A percentile compares a stretch with the other conserved stretches of the same genome.
Evolutionary conservation across 2,797 vertebrate genomes (phyloP).

Genomic region (Myotis daubentonii): DNA sequence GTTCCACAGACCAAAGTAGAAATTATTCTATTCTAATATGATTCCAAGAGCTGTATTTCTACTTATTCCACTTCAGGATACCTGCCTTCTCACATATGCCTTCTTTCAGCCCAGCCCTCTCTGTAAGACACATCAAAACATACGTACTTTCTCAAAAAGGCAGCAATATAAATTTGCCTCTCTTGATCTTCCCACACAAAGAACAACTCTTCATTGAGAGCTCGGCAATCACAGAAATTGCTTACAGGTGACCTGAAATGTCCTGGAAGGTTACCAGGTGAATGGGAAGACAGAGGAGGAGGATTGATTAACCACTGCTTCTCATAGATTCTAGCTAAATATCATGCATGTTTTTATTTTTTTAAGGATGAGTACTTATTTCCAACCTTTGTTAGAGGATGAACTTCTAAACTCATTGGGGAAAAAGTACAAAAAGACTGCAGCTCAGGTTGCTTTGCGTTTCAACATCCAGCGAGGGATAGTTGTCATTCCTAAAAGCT

Average conservation of each 20-base stretch:
- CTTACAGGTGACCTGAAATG: background rate
- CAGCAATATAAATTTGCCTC: background rate
- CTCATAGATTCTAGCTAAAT: background rate
- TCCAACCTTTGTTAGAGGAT: constrained; percentile 92
- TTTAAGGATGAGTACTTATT: constrained; percentile 78
- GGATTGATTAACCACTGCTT: background rate
- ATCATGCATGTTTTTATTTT: background rate
- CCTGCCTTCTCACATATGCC: background rate
- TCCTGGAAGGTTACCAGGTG: background rate
- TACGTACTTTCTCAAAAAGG: background rate
- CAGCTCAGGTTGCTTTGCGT: constrained; percentile 92
- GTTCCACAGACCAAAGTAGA: background rate
- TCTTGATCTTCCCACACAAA: background rate
- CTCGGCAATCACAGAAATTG: background rate
- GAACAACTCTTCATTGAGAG: background rate
- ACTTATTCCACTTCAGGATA: background rate
- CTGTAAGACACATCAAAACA: background rate
- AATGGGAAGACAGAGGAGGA: background rate
- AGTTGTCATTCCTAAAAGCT: constrained; percentile 96
- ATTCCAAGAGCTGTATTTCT: background rate
- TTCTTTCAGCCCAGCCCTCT: background rate
- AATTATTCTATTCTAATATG: background rate
- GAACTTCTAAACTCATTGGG: constrained; percentile 89
- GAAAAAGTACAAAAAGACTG: constrained; percentile 92
- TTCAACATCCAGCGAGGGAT: constrained; percentile 94